Evolutionary conservation across 35 echinoderm and acorn worm genomes (phyloP), one percentile per base, ranked within the genome.

Genomic region (Lytechinus variegatus): DNA sequence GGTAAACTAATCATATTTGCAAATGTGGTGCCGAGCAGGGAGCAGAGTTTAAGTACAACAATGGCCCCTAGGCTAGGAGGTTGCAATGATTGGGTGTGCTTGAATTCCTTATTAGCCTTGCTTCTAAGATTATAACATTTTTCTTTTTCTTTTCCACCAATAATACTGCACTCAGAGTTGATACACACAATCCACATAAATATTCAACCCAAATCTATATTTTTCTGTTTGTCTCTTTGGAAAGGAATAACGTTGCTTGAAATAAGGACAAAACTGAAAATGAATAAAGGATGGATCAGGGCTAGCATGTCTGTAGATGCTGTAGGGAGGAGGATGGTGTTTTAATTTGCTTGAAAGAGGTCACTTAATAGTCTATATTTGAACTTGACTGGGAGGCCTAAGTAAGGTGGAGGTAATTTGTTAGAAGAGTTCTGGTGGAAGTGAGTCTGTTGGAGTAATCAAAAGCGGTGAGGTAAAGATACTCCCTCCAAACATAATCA

Each of bases 1-100:
- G 52, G 52, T 90, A 90, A 90, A 90, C 88, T 90, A 54, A 90
- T 90, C 88, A 90, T 90, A 90, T 90, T 90, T 90, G 88, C 88
- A 90, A 52, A 90, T 90, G 88, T 52, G 88, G 28, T 51, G 88
- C 88, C 88, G 87, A 88, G 9, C 9, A 44, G 28, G 88, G 88
- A 52, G 88, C 5, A 79, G 66, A 79, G 66, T 79, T 24, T 79
- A 58, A 58, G 56, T 10, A 24, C 66, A 79, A 79, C 66, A 79
- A 79, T 79, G 66, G 66, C 66, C 66, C 66, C 66, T 16, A 24
- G 66, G 66, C 66, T 24, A 79, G 66, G 12, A 79, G 66, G 66
- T n/a, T 79, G 16, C 66, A 0, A 24, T 79, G 66, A 79, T 79
- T 79, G 66, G 66, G 66, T 79, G 66, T 79, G 16, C 66, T 79